These are phyloP conservation scores for Cryptops parisi DNA, from an alignment of 2,888 invertebrate genomes.

Conservation along the genomic window DNA sequence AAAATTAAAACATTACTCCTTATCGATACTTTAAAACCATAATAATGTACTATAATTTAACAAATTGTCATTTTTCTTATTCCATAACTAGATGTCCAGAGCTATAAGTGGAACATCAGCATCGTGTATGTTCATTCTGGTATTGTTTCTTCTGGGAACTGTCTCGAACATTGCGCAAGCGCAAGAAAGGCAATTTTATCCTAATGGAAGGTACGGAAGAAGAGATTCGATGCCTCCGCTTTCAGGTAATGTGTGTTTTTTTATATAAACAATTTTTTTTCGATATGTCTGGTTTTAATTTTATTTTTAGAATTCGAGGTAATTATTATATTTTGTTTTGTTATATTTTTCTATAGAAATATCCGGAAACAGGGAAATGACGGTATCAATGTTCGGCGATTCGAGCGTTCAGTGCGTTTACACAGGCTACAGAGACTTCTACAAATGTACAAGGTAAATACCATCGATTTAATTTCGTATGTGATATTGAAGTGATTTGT, in stretches of 20 bases:
- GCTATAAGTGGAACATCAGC: too few species aligned
- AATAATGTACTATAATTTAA: too few species aligned
- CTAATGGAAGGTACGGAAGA: constrained; percentile 16
- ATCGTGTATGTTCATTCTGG: too few species aligned
- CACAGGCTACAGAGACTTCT: constrained; percentile 17
- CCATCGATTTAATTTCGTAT: too few species aligned
- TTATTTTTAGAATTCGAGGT: not conserved
- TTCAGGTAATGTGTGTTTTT: constrained; percentile 6
- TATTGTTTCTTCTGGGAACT: too few species aligned
- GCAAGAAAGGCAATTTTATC: constrained; percentile 16
- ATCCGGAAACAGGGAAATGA: constrained; percentile 17
- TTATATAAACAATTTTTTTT: not conserved
- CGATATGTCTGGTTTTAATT: not conserved
- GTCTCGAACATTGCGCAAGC: too few species aligned
- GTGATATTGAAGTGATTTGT: too few species aligned
- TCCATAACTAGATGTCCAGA: too few species aligned
- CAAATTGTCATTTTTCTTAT: too few species aligned
- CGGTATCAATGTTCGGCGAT: constrained; percentile 17
- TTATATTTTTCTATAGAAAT: constrained; percentile 2
- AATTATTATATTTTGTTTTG: not conserved
- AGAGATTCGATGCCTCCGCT: constrained; percentile 14
- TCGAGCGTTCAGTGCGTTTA: constrained; percentile 16
- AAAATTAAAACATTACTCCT: too few species aligned
- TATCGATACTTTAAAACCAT: too few species aligned
- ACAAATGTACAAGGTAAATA: constrained; percentile 17